phyloP scores from a whole-genome alignment of 2,113 vertebrate species.

The Odobenus rosmarus region DNA sequence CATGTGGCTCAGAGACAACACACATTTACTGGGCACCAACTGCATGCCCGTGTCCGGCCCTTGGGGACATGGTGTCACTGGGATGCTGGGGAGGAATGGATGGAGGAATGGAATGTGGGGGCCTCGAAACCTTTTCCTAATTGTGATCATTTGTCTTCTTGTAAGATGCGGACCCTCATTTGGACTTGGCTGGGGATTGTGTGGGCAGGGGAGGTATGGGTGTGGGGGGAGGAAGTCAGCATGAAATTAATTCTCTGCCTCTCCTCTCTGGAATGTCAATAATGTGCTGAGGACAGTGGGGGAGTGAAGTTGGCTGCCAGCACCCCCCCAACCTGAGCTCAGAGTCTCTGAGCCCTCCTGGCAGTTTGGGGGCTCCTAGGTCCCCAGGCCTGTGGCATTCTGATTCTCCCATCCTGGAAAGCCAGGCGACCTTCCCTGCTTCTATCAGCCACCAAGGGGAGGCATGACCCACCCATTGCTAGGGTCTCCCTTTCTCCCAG shows the following conservation, averaged over 20 bases:
- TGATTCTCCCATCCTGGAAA: background rate
- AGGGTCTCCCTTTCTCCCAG: background rate
- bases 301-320: constrained; percentile 85
- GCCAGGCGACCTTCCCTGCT: background rate
- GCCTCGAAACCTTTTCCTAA: constrained; percentile 19
- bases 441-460: background rate
- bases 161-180: constrained; percentile 64
- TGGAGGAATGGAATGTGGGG: constrained; percentile 19
- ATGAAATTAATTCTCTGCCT: constrained; percentile 86
- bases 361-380: background rate
- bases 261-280: constrained; percentile 88
- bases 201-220: constrained; percentile 48
- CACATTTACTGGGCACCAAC: background rate
- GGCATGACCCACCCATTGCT: fast-evolving
- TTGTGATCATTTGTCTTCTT: constrained; percentile 67
- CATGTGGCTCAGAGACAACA: background rate
- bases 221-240: constrained; percentile 64
- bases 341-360: background rate
- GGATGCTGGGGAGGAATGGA: background rate
- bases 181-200: constrained; percentile 45
- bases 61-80: background rate
- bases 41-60: background rate
- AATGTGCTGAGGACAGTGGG: constrained; percentile 86
- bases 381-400: background rate
- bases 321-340: constrained; percentile 73